Evolutionary conservation across 2,113 vertebrate genomes (phyloP).

Genomic region (Cepphus grylle): DNA sequence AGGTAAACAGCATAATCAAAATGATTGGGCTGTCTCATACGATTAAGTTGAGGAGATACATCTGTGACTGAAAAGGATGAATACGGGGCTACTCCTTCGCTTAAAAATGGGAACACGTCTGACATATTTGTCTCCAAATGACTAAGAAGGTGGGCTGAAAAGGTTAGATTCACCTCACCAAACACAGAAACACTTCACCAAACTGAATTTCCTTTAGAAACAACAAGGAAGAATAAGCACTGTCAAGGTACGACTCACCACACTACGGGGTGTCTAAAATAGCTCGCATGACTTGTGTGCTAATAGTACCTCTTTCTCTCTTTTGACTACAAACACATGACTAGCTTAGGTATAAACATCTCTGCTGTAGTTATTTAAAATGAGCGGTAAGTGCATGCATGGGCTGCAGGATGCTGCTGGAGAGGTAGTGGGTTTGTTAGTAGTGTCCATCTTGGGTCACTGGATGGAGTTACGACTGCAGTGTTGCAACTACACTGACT

Average conservation of each 20-base stretch:
- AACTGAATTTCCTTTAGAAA: neutral
- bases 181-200: neutral
- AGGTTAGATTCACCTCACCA: neutral
- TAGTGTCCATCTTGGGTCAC: neutral
- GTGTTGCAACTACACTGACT: neutral
- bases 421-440: neutral
- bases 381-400: accelerated
- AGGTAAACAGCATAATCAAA: neutral
- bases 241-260: neutral
- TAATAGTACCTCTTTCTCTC: neutral
- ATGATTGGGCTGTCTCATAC: neutral
- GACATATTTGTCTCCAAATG: neutral
- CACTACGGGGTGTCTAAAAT: neutral
- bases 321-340: neutral
- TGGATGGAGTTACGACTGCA: neutral
- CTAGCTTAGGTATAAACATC: neutral
- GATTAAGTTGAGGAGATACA: neutral
- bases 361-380: neutral
- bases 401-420: neutral
- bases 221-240: neutral
- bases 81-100: neutral
- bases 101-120: neutral
- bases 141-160: neutral
- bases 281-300: neutral
- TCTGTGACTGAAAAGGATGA: neutral